These are phyloP conservation scores for Yponomeuta cagnagella DNA, from an alignment of 2,888 invertebrate genomes.

Conservation along the genomic window DNA sequence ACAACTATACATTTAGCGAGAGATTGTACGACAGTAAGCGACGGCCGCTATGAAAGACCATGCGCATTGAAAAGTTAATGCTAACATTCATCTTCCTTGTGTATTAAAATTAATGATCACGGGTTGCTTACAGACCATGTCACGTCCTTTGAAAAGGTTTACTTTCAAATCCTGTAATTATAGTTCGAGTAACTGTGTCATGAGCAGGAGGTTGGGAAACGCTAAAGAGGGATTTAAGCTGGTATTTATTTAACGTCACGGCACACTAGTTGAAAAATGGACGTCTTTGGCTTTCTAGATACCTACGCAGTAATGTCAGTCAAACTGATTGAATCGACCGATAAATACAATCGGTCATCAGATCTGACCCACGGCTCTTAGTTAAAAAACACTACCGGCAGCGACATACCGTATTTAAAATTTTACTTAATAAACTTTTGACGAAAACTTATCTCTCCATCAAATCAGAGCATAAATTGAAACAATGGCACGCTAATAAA, in stretches of 20 bases:
- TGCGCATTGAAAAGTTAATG: constrained; percentile 56
- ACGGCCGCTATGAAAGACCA: constrained; percentile 20
- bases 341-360: constrained; percentile 51
- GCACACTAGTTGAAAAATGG: constrained; percentile 39
- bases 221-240: background rate
- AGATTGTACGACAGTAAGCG: constrained; percentile 43
- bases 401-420: constrained; percentile 47
- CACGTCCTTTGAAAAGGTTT: constrained; percentile 30
- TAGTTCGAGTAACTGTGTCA: background rate
- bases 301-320: constrained; percentile 45
- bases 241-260: background rate
- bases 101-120: constrained; percentile 30
- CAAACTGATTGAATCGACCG: constrained; percentile 51
- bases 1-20: constrained; percentile 58
- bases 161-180: constrained; percentile 34
- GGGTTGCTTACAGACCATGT: constrained; percentile 12
- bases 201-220: background rate
- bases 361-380: constrained; percentile 54
- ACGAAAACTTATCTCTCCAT: constrained; percentile 61
- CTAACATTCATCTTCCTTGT: constrained; percentile 39
- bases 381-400: constrained; percentile 47
- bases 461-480: constrained; percentile 62
- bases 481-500: constrained; percentile 71
- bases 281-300: constrained; percentile 30
- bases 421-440: constrained; percentile 53